Evolutionary conservation across 1,140 invertebrate species (phyloP).

Genomic region (Neodiprion virginianus): DNA sequence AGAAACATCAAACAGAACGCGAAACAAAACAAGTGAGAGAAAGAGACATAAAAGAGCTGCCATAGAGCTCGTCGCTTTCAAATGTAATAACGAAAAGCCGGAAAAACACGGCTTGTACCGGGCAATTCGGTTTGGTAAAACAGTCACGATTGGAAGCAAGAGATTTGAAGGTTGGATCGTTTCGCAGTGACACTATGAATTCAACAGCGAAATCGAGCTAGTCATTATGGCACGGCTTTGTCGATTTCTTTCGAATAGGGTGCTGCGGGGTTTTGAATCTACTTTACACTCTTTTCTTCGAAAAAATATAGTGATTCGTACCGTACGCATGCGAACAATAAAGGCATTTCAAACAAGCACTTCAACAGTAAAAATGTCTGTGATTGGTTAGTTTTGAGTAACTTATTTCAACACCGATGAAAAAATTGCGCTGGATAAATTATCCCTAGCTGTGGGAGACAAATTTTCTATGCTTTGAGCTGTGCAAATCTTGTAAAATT

Average conservation of each 20-base stretch:
- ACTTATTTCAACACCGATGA: too few species aligned
- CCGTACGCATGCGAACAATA: too few species aligned
- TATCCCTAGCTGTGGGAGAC: too few species aligned
- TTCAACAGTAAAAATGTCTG: too few species aligned
- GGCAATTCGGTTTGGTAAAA: not conserved
- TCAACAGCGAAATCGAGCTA: not conserved
- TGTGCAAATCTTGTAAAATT: too few species aligned
- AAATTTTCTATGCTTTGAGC: too few species aligned
- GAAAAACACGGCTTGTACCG: not conserved
- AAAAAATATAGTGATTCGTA: too few species aligned
- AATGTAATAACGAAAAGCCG: not conserved
- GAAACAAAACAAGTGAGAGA: not conserved
- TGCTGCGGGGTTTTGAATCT: not conserved
- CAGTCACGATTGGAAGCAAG: not conserved
- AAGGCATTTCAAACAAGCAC: too few species aligned
- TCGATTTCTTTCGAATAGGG: not conserved
- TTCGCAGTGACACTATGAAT: not conserved
- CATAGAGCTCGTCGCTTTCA: not conserved
- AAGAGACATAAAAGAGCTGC: not conserved
- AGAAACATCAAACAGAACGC: not conserved
- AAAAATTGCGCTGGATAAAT: too few species aligned
- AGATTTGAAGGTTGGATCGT: conserved; percentile 4
- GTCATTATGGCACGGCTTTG: not conserved
- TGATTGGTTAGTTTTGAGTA: too few species aligned
- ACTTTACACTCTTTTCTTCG: too few species aligned